Conservation (phyloP, 2,888 invertebrate genomes). For the Dione juno region DNA sequence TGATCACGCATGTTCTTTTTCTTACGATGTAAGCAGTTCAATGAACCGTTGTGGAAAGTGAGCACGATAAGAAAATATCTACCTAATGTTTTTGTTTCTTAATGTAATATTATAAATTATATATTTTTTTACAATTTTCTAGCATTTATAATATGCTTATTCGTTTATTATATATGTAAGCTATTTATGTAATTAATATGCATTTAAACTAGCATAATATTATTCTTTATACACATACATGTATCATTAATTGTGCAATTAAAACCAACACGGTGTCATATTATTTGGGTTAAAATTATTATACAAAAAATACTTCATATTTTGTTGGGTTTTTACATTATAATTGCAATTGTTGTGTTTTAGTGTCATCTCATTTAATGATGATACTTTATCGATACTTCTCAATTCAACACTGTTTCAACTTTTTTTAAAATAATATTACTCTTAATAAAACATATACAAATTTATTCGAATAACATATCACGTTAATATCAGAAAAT, state of each 20-base stretch:
- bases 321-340: too few species aligned
- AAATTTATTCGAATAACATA: too few species aligned
- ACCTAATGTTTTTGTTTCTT: conserved; percentile 51
- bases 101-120: not conserved
- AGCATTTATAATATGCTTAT: not conserved
- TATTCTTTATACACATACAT: not conserved
- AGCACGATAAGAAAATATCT: conserved; percentile 57
- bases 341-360: too few species aligned
- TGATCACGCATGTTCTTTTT: conserved; percentile 60
- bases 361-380: not conserved
- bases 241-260: conserved; percentile 12
- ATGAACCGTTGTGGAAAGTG: conserved; percentile 68
- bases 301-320: conserved; percentile 1
- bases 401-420: too few species aligned
- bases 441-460: too few species aligned
- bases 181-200: not conserved
- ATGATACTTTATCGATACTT: not conserved
- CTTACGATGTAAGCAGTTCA: conserved; percentile 62
- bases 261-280: conserved; percentile 1
- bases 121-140: conserved; percentile 7
- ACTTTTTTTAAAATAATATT: too few species aligned
- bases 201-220: not conserved
- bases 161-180: not conserved
- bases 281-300: conserved; percentile 17
- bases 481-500: too few species aligned